phyloP scores from a whole-genome alignment of 2,888 invertebrate genomes.

The Nomada hirtipes region DNA sequence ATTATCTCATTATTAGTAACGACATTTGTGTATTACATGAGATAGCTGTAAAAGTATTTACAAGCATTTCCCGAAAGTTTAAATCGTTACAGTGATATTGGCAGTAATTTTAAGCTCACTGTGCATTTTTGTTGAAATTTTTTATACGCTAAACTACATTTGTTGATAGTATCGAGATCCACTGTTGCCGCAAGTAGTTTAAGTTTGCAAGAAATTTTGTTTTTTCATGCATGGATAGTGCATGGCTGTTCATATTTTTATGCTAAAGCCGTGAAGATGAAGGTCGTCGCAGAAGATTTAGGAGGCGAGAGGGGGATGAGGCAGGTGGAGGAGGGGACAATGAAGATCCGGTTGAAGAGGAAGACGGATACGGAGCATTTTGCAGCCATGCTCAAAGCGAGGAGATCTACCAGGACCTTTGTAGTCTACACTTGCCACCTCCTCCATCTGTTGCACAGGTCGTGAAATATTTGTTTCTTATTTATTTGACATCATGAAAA shows the following conservation, averaged over 20 bases:
- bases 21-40: no score
- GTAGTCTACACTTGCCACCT: conserved; percentile 88
- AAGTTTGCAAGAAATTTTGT: conserved; percentile 48
- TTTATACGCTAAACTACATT: conserved; percentile 25
- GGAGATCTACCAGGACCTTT: conserved; percentile 97
- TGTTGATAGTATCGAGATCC: conserved; percentile 34
- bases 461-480: conserved; percentile 72
- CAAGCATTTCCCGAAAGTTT: neutral
- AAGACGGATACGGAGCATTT: conserved; percentile 88
- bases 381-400: conserved; percentile 92
- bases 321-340: conserved; percentile 76
- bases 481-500: conserved; percentile 12
- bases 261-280: conserved; percentile 83
- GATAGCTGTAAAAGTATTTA: no score
- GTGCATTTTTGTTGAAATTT: conserved; percentile 17
- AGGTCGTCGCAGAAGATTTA: conserved; percentile 81
- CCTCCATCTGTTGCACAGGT: conserved; percentile 83
- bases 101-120: conserved; percentile 53
- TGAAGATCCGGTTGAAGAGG: conserved; percentile 84
- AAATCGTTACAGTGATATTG: conserved; percentile 62
- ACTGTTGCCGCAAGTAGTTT: conserved; percentile 47
- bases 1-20: no score
- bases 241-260: conserved; percentile 82
- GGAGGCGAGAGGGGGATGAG: conserved; percentile 80
- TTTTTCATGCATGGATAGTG: conserved; percentile 73